A percentile compares a stretch with the other conserved stretches of the same genome.
Conservation (phyloP, 1,140 invertebrate species). For the Polyergus mexicanus region DNA sequence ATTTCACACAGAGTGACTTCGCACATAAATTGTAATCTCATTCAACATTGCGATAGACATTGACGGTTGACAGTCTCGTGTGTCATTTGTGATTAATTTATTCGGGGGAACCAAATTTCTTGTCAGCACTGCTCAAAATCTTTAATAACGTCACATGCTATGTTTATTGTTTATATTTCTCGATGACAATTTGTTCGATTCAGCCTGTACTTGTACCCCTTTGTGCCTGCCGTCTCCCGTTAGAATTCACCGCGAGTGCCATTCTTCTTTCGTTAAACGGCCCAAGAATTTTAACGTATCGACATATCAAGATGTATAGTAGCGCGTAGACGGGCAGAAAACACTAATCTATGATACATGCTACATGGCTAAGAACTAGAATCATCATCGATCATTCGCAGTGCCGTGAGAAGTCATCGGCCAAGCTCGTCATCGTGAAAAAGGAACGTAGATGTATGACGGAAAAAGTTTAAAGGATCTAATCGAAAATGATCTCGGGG, state of each 20-base stretch:
- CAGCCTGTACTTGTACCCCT: conserved; percentile 44
- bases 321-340: conserved; percentile 44
- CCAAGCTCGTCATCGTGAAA: conserved; percentile 37
- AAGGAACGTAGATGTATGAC: conserved; percentile 38
- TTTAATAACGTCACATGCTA: conserved; percentile 15
- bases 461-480: conserved; percentile 43
- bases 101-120: no score
- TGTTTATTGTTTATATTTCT: background rate
- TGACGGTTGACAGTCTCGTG: background rate
- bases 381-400: conserved; percentile 54
- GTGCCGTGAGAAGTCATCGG: conserved; percentile 35
- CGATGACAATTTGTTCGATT: conserved; percentile 14
- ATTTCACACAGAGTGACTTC: background rate
- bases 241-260: conserved; percentile 30
- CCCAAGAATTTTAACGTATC: conserved; percentile 49
- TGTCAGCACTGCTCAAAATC: background rate
- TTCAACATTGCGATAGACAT: background rate
- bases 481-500: conserved; percentile 19
- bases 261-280: conserved; percentile 33
- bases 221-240: conserved; percentile 23
- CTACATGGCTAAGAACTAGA: conserved; percentile 45
- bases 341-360: conserved; percentile 48
- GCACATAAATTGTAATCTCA: conserved; percentile 1
- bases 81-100: background rate
- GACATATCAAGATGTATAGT: conserved; percentile 47